Base-by-base conservation (phyloP, 1,140 invertebrate genomes). In the Prorops nasuta region DNA sequence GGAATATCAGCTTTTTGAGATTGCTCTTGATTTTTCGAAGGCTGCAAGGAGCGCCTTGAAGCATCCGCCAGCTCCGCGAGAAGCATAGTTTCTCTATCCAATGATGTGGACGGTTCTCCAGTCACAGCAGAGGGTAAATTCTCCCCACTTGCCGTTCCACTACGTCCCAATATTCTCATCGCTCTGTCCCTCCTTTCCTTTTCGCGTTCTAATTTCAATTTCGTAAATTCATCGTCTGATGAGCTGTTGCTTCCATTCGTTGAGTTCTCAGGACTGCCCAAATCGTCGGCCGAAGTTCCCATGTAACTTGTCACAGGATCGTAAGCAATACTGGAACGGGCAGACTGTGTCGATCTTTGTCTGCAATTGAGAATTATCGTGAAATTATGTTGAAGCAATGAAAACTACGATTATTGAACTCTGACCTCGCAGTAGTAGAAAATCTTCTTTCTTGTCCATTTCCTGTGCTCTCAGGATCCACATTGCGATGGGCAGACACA, bases 191-290 rank as follows among this genome's bases (percentile, higher is more conserved):
- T 55, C 19, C 80, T 69, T 49, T 79, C 71, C 42, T 78, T 79
- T 48, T 81, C 74, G 3, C 81, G 69, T 15, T 78, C 66, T 0
- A 55, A 60, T 52, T 80, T 80, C 3, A 83, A 51, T 54, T 78
- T 80, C 1, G 78, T 77, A 31, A 83, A 83, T 47, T 83, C 81
- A 54, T 81, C 80, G 3, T 66, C 65, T 28, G 24, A 6, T 0
- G 46, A 60, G n/a, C 43, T 58, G 1, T 50, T 47, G 4, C 43
- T 58, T 7, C 44, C 34, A 1, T 31, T 49, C 4, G 54, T 58
- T 0, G 55, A 62, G 17, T 62, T 66, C 2, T 40, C n/a, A 0
- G 48, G 55, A 21, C 66, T 69, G 12, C 50, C 34, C 8, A 49
- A 12, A 7, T 59, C 60, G 12, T 61, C 53, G 12, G 21, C 51